These are phyloP conservation scores for Typhlomys cinereus DNA, from an alignment of 2,113 vertebrate genomes.

Conservation along the genomic window DNA sequence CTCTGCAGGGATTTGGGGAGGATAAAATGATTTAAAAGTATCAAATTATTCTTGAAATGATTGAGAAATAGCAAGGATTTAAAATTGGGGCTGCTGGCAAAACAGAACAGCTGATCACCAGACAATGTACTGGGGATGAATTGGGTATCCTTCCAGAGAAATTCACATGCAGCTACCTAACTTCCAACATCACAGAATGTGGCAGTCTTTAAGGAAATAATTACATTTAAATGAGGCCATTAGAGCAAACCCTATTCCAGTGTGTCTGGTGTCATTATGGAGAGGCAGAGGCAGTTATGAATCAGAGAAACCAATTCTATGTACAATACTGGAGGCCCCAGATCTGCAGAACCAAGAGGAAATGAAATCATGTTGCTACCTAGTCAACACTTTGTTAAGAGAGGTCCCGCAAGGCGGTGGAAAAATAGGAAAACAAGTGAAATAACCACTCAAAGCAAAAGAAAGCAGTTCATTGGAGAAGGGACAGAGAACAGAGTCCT, in stretches of 20 bases:
- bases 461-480: neutral
- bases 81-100: neutral
- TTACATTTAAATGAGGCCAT: neutral
- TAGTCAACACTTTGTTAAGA: neutral
- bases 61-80: neutral
- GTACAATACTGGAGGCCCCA: neutral
- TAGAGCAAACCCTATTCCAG: neutral
- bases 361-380: neutral
- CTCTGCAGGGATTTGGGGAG: neutral
- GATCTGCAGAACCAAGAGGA: neutral
- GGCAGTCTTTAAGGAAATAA: neutral
- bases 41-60: constrained; percentile 15
- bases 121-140: neutral
- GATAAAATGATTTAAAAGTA: neutral
- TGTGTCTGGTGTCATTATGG: neutral
- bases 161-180: neutral
- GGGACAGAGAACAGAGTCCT: neutral
- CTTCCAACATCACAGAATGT: neutral
- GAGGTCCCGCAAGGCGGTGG: neutral
- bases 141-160: neutral
- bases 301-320: neutral
- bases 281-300: neutral
- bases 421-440: neutral
- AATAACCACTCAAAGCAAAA: neutral
- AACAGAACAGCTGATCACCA: neutral